Conservation (phyloP, 1,140 invertebrate genomes). For the Heliothis subflexa region DNA sequence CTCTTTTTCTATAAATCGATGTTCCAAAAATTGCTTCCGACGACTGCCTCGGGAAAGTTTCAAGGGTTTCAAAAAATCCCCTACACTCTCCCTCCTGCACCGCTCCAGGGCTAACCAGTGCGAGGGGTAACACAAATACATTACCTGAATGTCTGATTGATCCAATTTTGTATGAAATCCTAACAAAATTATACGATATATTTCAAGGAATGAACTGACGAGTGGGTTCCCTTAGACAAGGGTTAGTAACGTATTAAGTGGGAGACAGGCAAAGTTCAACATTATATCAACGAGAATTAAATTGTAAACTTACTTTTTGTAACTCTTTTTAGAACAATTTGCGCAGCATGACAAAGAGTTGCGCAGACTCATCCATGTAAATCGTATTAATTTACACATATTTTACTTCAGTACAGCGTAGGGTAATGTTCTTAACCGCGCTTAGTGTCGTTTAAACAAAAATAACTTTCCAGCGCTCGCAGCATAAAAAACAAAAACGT, state of each 20-base stretch:
- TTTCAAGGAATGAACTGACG: not conserved
- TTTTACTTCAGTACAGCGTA: conserved; percentile 17
- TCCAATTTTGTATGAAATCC: conserved; percentile 17
- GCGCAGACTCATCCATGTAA: conserved; percentile 10
- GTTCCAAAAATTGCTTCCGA: conserved; percentile 11
- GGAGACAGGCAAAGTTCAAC: not conserved
- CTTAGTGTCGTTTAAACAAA: conserved; percentile 42
- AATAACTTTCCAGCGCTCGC: conserved; percentile 30
- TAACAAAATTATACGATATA: conserved; percentile 11
- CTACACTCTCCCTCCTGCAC: not conserved
- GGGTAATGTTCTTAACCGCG: conserved; percentile 24
- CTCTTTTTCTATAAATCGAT: conserved; percentile 1
- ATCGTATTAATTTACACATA: conserved; percentile 33
- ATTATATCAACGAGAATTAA: not conserved
- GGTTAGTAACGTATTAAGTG: not conserved
- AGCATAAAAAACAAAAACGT: conserved; percentile 35
- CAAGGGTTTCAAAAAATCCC: conserved; percentile 18
- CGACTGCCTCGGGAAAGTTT: conserved; percentile 17
- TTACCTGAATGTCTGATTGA: conserved; percentile 26
- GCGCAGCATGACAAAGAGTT: not conserved
- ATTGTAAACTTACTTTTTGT: not conserved
- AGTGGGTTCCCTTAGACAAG: not conserved
- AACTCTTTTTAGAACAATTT: conserved; percentile 3
- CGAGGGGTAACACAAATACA: conserved; percentile 16
- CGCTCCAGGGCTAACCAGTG: conserved; percentile 6